These are phyloP conservation scores for Stenoptilia bipunctidactyla DNA, from an alignment of 2,888 invertebrate species.

Conservation along the genomic window DNA sequence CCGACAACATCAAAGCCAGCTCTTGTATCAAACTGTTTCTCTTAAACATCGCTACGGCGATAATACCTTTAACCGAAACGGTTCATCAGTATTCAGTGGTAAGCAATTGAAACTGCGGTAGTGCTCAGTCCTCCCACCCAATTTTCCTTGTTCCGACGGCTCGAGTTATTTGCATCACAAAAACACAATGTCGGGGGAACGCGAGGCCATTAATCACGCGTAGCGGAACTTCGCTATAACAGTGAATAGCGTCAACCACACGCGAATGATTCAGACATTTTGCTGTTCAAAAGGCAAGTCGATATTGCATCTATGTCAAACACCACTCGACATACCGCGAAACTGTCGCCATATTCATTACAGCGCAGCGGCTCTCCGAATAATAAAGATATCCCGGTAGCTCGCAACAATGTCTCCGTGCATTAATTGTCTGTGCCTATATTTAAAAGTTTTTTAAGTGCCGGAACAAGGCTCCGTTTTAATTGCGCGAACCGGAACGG, in stretches of 20 bases:
- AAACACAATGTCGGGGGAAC: constrained; percentile 67
- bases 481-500: constrained; percentile 65
- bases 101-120: constrained; percentile 67
- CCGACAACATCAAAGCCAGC: background rate
- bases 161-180: constrained; percentile 70
- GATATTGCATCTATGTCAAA: constrained; percentile 11
- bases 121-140: constrained; percentile 62
- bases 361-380: background rate
- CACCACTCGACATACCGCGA: background rate
- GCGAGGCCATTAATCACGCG: constrained; percentile 65
- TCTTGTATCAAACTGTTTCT: constrained; percentile 26
- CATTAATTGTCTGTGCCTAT: constrained; percentile 51
- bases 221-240: constrained; percentile 50
- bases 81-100: constrained; percentile 66
- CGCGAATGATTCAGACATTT: constrained; percentile 62
- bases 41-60: constrained; percentile 41
- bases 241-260: constrained; percentile 59
- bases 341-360: background rate
- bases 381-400: constrained; percentile 1
- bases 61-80: constrained; percentile 52
- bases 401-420: background rate
- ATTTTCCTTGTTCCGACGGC: constrained; percentile 67
- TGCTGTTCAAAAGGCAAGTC: constrained; percentile 36
- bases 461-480: constrained; percentile 65
- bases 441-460: constrained; percentile 66